phyloP scores from a whole-genome alignment of 2,113 vertebrate species.

The western clawed frog (Xenopus tropicalis) region UCB_Xtro_10.0 CM004443.2:44344501-44345000 shows the following conservation, averaged over 20 bases:
- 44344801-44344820: constrained; percentile 52
- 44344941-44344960: constrained; percentile 45
- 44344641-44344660: constrained; percentile 2
- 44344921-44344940: constrained; percentile 53
- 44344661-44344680: constrained; percentile 60
- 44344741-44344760: constrained; percentile 77
- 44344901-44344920: constrained; percentile 65
- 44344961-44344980: constrained; percentile 49
- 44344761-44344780: constrained; percentile 71
- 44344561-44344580: too few species aligned
- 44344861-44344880: constrained; percentile 63
- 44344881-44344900: constrained; percentile 71
- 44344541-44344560: too few species aligned
- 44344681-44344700: constrained; percentile 67
- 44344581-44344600: too few species aligned
- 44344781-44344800: constrained; percentile 51
- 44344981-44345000: constrained; percentile 60
- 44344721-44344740: constrained; percentile 71
- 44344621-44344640: neutral
- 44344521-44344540: too few species aligned
- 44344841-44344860: constrained; percentile 51
- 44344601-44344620: too few species aligned
- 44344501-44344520: too few species aligned
- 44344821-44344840: constrained; percentile 43
- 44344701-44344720: constrained; percentile 63